These are phyloP conservation scores for Unio pictorum DNA, from an alignment of 2,888 invertebrate genomes.

Conservation along the genomic window DNA sequence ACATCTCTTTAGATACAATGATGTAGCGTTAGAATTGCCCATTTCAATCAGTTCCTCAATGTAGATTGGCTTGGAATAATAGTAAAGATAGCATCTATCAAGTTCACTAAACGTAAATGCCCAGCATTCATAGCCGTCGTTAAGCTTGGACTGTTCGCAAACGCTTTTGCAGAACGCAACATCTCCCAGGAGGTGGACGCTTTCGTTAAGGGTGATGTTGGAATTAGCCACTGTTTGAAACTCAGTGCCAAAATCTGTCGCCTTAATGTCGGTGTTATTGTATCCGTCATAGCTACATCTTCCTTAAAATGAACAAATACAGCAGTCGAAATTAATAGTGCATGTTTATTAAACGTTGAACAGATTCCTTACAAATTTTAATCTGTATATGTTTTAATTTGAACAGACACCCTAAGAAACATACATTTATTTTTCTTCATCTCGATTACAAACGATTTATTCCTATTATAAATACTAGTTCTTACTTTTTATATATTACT, in stretches of 20 bases:
- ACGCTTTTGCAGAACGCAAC: conserved; percentile 27
- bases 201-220: conserved; percentile 30
- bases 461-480: too few species aligned
- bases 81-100: conserved; percentile 32
- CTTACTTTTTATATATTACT: too few species aligned
- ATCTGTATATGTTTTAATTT: too few species aligned
- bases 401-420: too few species aligned
- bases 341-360: background rate
- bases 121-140: conserved; percentile 34
- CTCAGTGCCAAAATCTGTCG: conserved; percentile 31
- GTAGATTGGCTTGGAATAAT: conserved; percentile 25
- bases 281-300: conserved; percentile 17
- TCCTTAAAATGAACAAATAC: conserved; percentile 7
- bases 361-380: too few species aligned
- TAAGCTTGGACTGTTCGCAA: conserved; percentile 29
- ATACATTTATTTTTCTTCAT: too few species aligned
- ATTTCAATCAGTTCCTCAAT: conserved; percentile 1
- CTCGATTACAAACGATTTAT: too few species aligned
- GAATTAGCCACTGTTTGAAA: conserved; percentile 18
- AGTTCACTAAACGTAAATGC: conserved; percentile 29
- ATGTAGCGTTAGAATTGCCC: conserved; percentile 9
- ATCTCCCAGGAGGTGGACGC: conserved; percentile 28
- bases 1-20: conserved; percentile 30
- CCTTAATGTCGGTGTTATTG: conserved; percentile 22
- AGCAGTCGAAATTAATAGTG: background rate